Base-by-base conservation (phyloP, 1,140 invertebrate genomes). In the Parapsyche elsis region DNA sequence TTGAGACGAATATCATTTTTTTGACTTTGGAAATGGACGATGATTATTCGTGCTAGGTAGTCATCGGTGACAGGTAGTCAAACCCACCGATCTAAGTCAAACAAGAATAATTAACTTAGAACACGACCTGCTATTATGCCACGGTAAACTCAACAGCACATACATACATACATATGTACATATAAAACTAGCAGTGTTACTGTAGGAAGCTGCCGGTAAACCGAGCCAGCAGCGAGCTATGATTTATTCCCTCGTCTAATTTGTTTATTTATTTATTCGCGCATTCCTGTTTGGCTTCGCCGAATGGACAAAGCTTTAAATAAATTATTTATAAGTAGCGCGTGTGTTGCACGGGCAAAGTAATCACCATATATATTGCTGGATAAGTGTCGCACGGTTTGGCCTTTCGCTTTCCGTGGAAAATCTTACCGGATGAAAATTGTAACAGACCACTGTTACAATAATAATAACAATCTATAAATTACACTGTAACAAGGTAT, bases 301-400 rank as follows among this genome's bases (percentile, higher is more conserved):
- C 64, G 64, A 81, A 73, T 81, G 78, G 80, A 64, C 79, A 53
- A 61, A 71, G 73, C 38, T 57, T 44, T 26, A 70, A 49, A 80
- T 80, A 76, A 76, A 80, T 80, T 76, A 80, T 80, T 80, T 80
- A 80, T 80, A 76, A 76, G 79, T 12, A 53, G 49, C 49, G 49
- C 16, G 49, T 16, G 10, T 53, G 49, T 53, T 16, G 49, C 16
- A 14, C 10, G 12, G 12, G 16, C 10, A 12, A 53, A 53, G 49
- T 53, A 53, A 53, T 53, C 49, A 14, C 49, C 49, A 53, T 53
- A 53, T 53, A 81, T 49, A 49, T 78, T 71, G 19, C 46, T 38
- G 67, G 74, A 73, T 49, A 73, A 73, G 71, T 73, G 71, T 45
- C 71, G 21, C 64, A 61, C 64, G 16, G 49, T 5, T 5, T 53